Evolutionary conservation across 1,140 invertebrate genomes (phyloP).

Genomic region (Venustaconcha ellipsiformis): DNA sequence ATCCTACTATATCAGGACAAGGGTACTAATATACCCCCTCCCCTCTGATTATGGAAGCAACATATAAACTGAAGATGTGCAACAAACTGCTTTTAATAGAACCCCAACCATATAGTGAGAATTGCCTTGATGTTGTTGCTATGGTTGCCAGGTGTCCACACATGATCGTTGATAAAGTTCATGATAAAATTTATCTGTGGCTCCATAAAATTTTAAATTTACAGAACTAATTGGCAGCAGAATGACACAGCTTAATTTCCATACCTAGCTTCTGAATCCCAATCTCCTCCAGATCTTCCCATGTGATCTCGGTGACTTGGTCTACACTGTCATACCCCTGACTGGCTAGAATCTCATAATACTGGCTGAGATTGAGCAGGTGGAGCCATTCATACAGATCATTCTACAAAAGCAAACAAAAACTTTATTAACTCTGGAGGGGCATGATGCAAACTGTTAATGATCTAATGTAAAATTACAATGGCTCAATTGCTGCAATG

Average conservation of each 20-base stretch:
- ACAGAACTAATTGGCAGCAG: background rate
- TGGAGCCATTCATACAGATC: constrained; percentile 91
- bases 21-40: background rate
- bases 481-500: too few relatives aligned
- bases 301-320: constrained; percentile 87
- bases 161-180: too few relatives aligned
- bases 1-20: too few relatives aligned
- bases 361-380: constrained; percentile 90
- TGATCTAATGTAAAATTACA: too few relatives aligned
- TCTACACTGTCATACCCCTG: constrained; percentile 96
- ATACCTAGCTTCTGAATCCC: constrained; percentile 81
- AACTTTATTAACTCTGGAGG: too few relatives aligned
- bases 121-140: too few relatives aligned
- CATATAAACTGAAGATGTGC: background rate
- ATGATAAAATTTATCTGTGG: too few relatives aligned
- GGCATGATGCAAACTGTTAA: too few relatives aligned
- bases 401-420: constrained; percentile 43
- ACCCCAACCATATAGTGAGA: too few relatives aligned
- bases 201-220: too few relatives aligned
- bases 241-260: background rate
- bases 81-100: background rate
- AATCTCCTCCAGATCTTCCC: constrained; percentile 99
- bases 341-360: constrained; percentile 85
- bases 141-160: too few relatives aligned
- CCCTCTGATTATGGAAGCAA: background rate